Conservation (phyloP, 1,140 invertebrate genomes). For the Chionoecetes opilio region DNA sequence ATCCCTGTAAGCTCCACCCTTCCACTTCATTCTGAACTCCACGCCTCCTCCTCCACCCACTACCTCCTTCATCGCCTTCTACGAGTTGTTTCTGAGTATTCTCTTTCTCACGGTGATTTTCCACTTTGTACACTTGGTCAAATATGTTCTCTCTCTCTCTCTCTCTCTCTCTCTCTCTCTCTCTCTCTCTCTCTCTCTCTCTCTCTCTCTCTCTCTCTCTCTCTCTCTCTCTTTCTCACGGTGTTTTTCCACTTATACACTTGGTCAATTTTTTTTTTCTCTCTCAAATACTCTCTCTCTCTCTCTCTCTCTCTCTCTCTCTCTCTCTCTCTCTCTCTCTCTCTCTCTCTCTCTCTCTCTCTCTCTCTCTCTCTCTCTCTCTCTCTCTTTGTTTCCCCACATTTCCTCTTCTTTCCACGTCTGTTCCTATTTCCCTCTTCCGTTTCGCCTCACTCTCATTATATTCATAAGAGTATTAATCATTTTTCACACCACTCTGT, state of each 20-base stretch:
- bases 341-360: not conserved
- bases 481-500: too few relatives aligned
- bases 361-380: not conserved
- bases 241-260: too few relatives aligned
- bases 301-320: not conserved
- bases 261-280: not conserved
- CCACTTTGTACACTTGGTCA: not conserved
- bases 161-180: slow-evolving; percentile 8
- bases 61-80: too few relatives aligned
- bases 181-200: slow-evolving; percentile 16
- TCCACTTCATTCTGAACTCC: not conserved
- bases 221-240: not conserved
- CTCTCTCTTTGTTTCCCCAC: not conserved
- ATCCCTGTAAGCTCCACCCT: not conserved
- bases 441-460: too few relatives aligned
- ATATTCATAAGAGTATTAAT: too few relatives aligned
- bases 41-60: not conserved
- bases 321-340: not conserved
- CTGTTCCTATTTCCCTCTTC: too few relatives aligned
- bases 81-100: not conserved
- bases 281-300: not conserved
- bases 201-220: slow-evolving; percentile 27
- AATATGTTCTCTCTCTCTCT: not conserved
- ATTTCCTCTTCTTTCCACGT: not conserved
- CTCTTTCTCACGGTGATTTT: not conserved